Evolutionary conservation across 2,797 vertebrate genomes (phyloP).

Genomic region (Luscinia megarhynchos): DNA sequence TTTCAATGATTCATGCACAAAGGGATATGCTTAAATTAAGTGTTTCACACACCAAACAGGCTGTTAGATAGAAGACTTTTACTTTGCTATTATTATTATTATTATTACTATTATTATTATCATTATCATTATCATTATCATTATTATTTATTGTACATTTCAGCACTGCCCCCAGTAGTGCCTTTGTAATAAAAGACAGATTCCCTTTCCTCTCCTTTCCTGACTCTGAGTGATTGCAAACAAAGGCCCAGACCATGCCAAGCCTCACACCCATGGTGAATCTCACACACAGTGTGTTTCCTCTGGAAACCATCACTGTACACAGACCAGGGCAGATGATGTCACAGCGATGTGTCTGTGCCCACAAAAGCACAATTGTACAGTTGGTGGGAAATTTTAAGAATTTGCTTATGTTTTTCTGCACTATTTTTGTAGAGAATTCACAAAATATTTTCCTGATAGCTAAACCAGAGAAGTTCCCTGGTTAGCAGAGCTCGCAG

Average conservation of each 20-base stretch:
- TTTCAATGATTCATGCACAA: neutral
- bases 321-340: neutral
- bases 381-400: accelerated
- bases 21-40: neutral
- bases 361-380: neutral
- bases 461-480: neutral
- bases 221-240: neutral
- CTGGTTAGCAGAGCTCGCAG: accelerated
- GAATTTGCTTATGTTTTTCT: neutral
- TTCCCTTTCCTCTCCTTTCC: neutral
- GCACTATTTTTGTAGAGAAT: neutral
- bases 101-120: neutral
- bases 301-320: neutral
- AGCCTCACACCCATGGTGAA: neutral
- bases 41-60: neutral
- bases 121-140: neutral
- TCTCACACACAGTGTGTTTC: neutral
- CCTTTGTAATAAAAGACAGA: neutral
- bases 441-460: neutral
- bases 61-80: neutral
- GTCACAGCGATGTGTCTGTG: neutral
- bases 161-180: neutral
- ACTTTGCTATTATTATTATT: neutral
- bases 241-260: slow-evolving; percentile 9
- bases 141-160: neutral